Conservation (phyloP, 1,140 invertebrate genomes). For the Trachymyrmex cornetzi region DNA sequence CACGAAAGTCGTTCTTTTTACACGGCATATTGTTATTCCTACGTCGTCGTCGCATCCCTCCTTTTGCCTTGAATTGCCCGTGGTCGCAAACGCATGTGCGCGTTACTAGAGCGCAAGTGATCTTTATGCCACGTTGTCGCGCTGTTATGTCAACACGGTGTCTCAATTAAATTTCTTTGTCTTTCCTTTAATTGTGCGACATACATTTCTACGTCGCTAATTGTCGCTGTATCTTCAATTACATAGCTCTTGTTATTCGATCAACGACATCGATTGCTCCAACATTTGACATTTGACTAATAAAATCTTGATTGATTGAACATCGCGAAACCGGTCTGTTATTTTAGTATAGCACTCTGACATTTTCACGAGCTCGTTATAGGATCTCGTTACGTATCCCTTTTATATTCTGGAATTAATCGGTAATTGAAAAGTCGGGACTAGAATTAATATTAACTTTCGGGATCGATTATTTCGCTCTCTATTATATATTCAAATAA, state of each 20-base stretch:
- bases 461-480: neutral
- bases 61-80: neutral
- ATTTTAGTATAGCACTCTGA: conserved; percentile 1
- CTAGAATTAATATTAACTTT: conserved; percentile 13
- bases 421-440: conserved; percentile 4
- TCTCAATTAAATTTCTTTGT: neutral
- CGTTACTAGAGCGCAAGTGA: conserved; percentile 28
- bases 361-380: conserved; percentile 24
- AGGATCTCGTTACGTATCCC: conserved; percentile 11
- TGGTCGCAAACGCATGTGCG: neutral
- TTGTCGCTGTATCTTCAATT: neutral
- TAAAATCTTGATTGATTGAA: conserved; percentile 11
- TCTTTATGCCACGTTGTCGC: neutral
- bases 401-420: conserved; percentile 4
- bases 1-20: conserved; percentile 19
- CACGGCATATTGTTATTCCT: conserved; percentile 26
- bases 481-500: neutral
- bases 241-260: neutral
- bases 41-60: neutral
- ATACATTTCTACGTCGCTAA: neutral
- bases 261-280: neutral
- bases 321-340: conserved; percentile 13
- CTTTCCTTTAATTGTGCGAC: neutral
- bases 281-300: neutral
- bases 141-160: neutral